Conservation (phyloP, 2,888 invertebrate species). For the Hermaeophaga mercurialis region DNA sequence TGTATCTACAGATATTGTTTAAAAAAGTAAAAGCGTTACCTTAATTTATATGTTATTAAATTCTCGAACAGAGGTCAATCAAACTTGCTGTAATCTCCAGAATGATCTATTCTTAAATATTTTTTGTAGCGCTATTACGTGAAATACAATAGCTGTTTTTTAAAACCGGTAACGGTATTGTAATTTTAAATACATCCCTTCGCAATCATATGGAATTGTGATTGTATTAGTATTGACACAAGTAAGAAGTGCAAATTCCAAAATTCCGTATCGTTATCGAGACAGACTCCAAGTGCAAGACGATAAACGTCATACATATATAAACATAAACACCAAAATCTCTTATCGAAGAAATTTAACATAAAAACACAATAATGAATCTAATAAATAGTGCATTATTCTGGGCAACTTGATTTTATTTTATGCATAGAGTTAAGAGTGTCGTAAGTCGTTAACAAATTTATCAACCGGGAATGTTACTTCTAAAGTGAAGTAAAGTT, state of each 20-base stretch:
- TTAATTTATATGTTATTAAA: too few species aligned
- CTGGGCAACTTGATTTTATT: neutral
- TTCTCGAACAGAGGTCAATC: too few species aligned
- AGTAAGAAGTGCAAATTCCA: slow-evolving; percentile 14
- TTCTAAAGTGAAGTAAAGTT: neutral
- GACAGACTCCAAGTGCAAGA: slow-evolving; percentile 1
- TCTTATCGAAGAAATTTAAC: slow-evolving; percentile 1
- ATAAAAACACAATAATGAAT: slow-evolving; percentile 4
- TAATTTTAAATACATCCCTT: too few species aligned
- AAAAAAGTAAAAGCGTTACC: too few species aligned
- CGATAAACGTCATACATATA: neutral
- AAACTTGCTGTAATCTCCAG: too few species aligned
- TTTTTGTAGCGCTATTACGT: too few species aligned
- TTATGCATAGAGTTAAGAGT: neutral
- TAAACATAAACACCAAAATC: slow-evolving; percentile 11
- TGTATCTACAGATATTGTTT: too few species aligned
- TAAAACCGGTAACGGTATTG: too few species aligned
- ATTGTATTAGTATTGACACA: neutral
- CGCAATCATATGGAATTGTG: too few species aligned
- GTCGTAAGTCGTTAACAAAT: neutral
- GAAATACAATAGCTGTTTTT: too few species aligned
- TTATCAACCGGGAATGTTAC: slow-evolving; percentile 25
- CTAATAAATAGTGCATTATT: slow-evolving; percentile 1
- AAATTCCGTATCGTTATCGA: slow-evolving; percentile 9
- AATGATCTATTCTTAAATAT: too few species aligned